Evolutionary conservation across 2,113 vertebrate genomes (phyloP).

Genomic region (Turnix velox): DNA sequence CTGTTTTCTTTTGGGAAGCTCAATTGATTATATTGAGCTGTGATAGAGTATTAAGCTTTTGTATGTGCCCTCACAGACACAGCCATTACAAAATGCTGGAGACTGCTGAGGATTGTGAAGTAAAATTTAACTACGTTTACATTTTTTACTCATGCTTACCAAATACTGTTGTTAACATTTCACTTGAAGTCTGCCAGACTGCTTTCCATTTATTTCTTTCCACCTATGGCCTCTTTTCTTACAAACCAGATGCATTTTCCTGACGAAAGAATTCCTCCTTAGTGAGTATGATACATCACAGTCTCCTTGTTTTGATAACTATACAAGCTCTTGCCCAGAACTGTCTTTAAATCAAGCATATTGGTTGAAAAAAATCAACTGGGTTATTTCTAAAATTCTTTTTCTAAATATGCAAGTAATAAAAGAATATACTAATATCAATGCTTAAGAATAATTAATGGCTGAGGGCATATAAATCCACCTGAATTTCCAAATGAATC

Average conservation of each 20-base stretch:
- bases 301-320: neutral
- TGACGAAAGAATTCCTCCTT: neutral
- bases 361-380: neutral
- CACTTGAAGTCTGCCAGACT: neutral
- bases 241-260: neutral
- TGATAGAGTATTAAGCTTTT: neutral
- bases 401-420: neutral
- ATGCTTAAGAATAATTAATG: neutral
- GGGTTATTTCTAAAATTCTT: neutral
- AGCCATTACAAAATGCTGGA: neutral
- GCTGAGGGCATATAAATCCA: neutral
- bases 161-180: neutral
- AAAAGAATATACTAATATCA: neutral
- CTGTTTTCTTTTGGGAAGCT: neutral
- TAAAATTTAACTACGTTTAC: conserved; percentile 12
- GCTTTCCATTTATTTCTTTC: neutral
- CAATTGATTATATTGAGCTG: neutral
- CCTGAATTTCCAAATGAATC: neutral
- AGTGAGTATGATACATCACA: neutral
- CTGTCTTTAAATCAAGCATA: neutral
- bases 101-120: neutral
- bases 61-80: neutral
- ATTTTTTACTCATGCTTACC: neutral
- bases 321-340: neutral
- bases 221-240: neutral